These are phyloP conservation scores for Trachurus trachurus DNA, from an alignment of 2,797 vertebrate genomes.

Conservation along the genomic window DNA sequence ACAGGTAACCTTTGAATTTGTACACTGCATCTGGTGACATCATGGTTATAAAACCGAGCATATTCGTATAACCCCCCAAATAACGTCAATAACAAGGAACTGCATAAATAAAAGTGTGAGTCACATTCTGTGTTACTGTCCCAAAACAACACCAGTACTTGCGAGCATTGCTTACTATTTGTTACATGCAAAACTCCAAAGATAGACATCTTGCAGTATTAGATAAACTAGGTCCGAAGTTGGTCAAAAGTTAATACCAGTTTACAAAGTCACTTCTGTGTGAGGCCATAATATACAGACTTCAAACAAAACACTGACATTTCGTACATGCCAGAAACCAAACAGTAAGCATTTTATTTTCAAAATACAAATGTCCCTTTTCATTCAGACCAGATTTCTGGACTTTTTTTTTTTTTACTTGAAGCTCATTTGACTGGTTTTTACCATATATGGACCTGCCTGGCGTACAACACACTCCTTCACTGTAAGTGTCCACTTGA, in stretches of 20 bases:
- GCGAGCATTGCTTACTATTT: neutral
- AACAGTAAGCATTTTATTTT: conserved; percentile 8
- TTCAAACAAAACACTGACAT: conserved; percentile 19
- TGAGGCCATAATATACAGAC: conserved; percentile 3
- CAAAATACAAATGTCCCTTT: neutral
- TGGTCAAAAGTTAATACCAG: neutral
- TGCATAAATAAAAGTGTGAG: conserved; percentile 6
- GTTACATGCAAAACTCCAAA: conserved; percentile 1
- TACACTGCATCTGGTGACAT: neutral
- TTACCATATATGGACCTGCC: conserved; percentile 66
- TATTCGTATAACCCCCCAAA: neutral
- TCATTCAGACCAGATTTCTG: neutral
- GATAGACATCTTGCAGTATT: neutral
- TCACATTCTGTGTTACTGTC: neutral
- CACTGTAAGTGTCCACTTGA: conserved; percentile 57
- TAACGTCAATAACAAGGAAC: conserved; percentile 6
- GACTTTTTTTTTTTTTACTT: conserved; percentile 1
- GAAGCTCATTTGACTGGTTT: conserved; percentile 21
- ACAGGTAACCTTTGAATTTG: neutral
- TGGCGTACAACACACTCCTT: conserved; percentile 31
- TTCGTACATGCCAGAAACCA: conserved; percentile 11
- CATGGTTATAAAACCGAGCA: neutral
- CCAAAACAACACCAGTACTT: conserved; percentile 7
- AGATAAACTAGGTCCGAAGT: conserved; percentile 3
- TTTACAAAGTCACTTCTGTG: conserved; percentile 4